Evolutionary conservation across 2,797 vertebrate genomes (phyloP).

Genomic region (Ctenosaura bakeri): DNA sequence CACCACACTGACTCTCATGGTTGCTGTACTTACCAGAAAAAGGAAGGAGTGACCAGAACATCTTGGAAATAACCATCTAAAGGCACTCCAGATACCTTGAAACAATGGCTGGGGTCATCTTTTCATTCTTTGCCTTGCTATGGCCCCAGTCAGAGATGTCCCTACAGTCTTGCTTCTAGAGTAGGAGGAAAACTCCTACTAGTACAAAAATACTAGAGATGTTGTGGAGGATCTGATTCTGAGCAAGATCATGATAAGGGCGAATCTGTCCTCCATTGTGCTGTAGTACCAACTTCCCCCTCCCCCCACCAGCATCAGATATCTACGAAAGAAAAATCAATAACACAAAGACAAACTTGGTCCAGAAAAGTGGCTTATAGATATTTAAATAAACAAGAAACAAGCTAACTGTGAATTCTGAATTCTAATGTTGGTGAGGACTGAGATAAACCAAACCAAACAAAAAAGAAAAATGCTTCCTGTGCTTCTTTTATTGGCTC

Average conservation of each 20-base stretch:
- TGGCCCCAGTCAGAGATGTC: not conserved
- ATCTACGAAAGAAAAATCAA: not conserved
- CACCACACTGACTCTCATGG: no score
- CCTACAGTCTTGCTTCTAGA: not conserved
- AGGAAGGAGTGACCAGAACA: no score
- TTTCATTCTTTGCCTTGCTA: not conserved
- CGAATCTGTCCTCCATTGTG: not conserved
- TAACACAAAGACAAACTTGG: not conserved
- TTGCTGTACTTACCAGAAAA: no score
- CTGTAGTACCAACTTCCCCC: not conserved
- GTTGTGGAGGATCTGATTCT: not conserved
- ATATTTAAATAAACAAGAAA: not conserved
- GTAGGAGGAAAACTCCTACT: not conserved
- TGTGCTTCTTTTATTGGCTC: fast-evolving
- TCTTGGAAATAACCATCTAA: no score
- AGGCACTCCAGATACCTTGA: no score
- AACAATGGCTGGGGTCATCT: no score
- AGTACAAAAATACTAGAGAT: not conserved
- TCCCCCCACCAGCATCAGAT: not conserved
- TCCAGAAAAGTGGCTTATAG: not conserved
- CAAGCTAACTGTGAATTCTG: not conserved
- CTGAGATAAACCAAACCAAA: not conserved
- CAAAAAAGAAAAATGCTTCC: slow-evolving; percentile 38
- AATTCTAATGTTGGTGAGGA: not conserved
- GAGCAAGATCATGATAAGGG: not conserved